Base-by-base conservation (phyloP, 2,888 invertebrate genomes). In the Thereva nobilitata region DNA sequence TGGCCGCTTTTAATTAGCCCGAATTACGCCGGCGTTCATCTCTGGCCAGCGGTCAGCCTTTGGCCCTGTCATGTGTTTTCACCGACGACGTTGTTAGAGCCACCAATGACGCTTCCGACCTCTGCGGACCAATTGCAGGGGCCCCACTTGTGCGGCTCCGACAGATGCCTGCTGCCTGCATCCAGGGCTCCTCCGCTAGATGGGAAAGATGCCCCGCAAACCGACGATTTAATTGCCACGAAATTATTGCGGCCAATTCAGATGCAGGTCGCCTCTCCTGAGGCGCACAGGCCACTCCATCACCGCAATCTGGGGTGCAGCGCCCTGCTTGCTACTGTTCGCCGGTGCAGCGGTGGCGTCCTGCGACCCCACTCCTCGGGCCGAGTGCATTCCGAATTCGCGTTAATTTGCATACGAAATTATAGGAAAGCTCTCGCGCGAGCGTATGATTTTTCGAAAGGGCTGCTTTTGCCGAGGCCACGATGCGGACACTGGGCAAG, bases 1-100 rank as follows among this genome's bases (percentile, higher is more conserved):
- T 67, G 66, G 23, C 69, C 67, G 69, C 69, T 65, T 45, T 54
- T 67, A 69, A 69, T 69, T 67, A 59, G 37, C 45, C 10, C 65
- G 67, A 69, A 67, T 69, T 69, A 69, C 41, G 52, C 63, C 63
- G 61, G 40, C 49, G 49, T 49, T 12, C 61, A 50, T 23, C 23
- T 23, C 23, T 23, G 23, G 23, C 23, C 23, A 23, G 23, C 40
- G 4, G 61, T 38, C 49, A 41, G 34, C 7, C 12, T n/a, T 47
- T 47, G 47, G n/a, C n/a, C 5, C 47, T 47, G 47, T 47, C 47
- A 10, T n/a, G 47, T 2, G 23, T 23, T 23, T n/a, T 23, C 23
- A 23, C 23, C 23, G 23, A 23, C 6, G 50, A 23, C 50, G 50
- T 34, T 42, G 37, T 38, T 57, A 57, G 45, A 59, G 23, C 23